A percentile compares a stretch with the other conserved stretches of the same genome.
phyloP scores from a whole-genome alignment of 2,888 invertebrate species.

The Drosophila maculinotata region DNA sequence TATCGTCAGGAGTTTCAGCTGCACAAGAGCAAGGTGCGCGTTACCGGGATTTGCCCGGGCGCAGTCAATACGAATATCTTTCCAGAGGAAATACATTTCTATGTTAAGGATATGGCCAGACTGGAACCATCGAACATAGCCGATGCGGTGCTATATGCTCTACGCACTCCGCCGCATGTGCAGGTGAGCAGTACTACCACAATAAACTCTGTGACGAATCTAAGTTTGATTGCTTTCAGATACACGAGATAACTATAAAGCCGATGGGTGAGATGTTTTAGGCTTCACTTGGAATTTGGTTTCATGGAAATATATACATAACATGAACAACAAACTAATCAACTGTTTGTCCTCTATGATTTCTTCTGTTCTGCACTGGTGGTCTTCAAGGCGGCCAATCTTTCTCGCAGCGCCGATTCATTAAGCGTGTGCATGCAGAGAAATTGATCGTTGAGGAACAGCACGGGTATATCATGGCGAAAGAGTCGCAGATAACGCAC shows the following conservation, averaged over 20 bases:
- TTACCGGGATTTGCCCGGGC: conserved; percentile 84
- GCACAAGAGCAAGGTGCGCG: conserved; percentile 80
- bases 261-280: conserved; percentile 84
- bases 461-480: conserved; percentile 93
- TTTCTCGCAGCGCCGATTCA: conserved; percentile 86
- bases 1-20: conserved; percentile 84
- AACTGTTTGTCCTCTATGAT: conserved; percentile 14
- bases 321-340: conserved; percentile 1
- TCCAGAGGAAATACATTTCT: conserved; percentile 82
- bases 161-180: conserved; percentile 82
- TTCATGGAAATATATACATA: conserved; percentile 9
- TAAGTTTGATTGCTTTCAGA: conserved; percentile 53
- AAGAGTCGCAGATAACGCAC: conserved; percentile 90
- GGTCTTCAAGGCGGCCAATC: conserved; percentile 37
- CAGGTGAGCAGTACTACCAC: conserved; percentile 65
- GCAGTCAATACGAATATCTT: conserved; percentile 84
- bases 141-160: conserved; percentile 82
- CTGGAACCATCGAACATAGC: conserved; percentile 82
- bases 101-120: conserved; percentile 82
- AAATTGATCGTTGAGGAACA: conserved; percentile 93
- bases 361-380: background rate
- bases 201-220: no score
- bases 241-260: conserved; percentile 83
- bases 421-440: conserved; percentile 92
- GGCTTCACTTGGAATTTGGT: conserved; percentile 26